Conservation (phyloP, 2,113 vertebrate species). For the Ondatra zibethicus region DNA sequence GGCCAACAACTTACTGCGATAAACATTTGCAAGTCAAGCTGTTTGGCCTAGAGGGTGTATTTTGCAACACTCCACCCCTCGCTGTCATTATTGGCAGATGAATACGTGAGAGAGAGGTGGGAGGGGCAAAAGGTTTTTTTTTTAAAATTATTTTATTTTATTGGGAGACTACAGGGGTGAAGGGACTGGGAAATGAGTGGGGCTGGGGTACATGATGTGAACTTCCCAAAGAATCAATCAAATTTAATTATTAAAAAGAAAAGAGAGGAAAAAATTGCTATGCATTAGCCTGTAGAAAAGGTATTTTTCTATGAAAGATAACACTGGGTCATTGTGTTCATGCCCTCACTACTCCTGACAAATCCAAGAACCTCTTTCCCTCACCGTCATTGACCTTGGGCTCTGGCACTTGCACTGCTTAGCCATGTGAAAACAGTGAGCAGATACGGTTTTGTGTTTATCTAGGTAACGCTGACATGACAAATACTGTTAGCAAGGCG, state of each 20-base stretch:
- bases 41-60: background rate
- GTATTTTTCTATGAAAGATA: background rate
- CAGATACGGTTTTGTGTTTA: background rate
- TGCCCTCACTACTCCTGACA: background rate
- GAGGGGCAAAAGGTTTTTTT: background rate
- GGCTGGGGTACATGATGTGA: background rate
- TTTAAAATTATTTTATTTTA: background rate
- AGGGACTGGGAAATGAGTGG: background rate
- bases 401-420: background rate
- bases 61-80: background rate
- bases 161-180: background rate
- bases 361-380: background rate
- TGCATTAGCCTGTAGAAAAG: background rate
- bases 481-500: background rate
- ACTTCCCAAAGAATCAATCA: background rate
- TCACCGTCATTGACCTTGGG: background rate
- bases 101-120: background rate
- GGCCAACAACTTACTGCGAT: background rate
- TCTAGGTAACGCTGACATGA: background rate
- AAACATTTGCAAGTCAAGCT: background rate
- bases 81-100: background rate
- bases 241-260: background rate
- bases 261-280: background rate
- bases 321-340: too few relatives aligned
- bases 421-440: background rate